Evolutionary conservation across 2,113 vertebrate species (phyloP).

Genomic region (Macroglossus sobrinus): DNA sequence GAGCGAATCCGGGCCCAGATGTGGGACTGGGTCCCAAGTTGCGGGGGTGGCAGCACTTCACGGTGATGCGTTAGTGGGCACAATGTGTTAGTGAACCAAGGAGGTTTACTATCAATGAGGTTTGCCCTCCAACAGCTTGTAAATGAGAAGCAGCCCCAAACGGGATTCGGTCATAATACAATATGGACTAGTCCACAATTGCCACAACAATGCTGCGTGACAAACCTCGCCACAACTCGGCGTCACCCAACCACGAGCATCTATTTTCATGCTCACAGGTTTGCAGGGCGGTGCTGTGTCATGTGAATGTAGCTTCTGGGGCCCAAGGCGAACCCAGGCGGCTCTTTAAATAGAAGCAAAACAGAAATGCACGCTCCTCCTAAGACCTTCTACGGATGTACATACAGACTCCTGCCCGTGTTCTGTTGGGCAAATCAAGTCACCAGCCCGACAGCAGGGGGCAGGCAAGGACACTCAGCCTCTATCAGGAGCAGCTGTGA

Average conservation of each 20-base stretch:
- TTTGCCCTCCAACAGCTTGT: background rate
- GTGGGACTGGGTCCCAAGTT: background rate
- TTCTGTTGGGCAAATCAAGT: background rate
- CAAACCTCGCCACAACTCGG: background rate
- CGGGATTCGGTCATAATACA: background rate
- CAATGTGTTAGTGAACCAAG: background rate
- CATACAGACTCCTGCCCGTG: background rate
- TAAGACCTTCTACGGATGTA: background rate
- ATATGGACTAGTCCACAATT: background rate
- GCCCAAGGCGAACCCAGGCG: background rate
- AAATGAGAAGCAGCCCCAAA: background rate
- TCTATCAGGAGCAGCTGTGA: background rate
- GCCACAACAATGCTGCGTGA: background rate
- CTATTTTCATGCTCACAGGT: background rate
- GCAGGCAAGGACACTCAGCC: background rate
- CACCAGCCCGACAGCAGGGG: background rate
- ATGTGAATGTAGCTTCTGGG: background rate
- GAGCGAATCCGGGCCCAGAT: background rate
- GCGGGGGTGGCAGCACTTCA: background rate
- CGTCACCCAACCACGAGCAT: background rate
- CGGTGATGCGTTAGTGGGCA: background rate
- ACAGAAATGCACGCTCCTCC: background rate
- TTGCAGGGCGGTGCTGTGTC: background rate
- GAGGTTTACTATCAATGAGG: background rate
- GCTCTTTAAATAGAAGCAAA: background rate